A percentile compares a stretch with the other conserved stretches of the same genome.
Evolutionary conservation across 2,888 invertebrate species (phyloP).

Genomic region (Digitonthophagus gazella): DNA sequence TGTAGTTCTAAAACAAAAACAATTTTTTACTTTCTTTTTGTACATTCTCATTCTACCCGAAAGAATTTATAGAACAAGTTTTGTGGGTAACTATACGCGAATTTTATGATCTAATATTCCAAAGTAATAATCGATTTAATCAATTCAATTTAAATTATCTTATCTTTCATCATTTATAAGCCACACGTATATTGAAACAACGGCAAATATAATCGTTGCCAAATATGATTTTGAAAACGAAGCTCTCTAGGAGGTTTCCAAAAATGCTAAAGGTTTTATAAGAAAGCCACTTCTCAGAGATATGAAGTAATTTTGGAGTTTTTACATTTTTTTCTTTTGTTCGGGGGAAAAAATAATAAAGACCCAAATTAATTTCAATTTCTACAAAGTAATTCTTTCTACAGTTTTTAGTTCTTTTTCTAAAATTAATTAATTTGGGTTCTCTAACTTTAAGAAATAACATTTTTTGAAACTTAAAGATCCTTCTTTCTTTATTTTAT

Average conservation of each 20-base stretch:
- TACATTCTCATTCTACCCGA: constrained; percentile 72
- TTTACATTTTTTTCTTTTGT: constrained; percentile 4
- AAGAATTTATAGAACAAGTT: constrained; percentile 96
- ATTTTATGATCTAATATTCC: not conserved
- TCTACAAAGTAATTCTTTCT: too few species aligned
- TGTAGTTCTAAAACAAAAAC: constrained; percentile 10
- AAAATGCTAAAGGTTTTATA: constrained; percentile 95
- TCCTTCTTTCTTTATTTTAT: constrained; percentile 53
- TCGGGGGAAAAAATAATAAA: constrained; percentile 35
- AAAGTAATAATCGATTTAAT: not conserved
- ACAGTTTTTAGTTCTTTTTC: not conserved
- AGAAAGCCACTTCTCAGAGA: constrained; percentile 87
- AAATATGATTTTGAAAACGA: constrained; percentile 98
- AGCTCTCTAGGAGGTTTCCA: constrained; percentile 91
- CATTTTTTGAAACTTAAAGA: constrained; percentile 31
- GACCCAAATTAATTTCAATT: constrained; percentile 37
- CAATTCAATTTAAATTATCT: constrained; percentile 79
- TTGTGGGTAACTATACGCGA: constrained; percentile 73
- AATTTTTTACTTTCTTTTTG: constrained; percentile 6
- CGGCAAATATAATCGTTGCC: constrained; percentile 97
- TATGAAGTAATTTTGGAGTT: constrained; percentile 65
- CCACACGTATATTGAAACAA: constrained; percentile 94
- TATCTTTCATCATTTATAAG: constrained; percentile 99
- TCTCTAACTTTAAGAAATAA: constrained; percentile 31
- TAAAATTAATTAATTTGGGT: constrained; percentile 42